Evolutionary conservation across 2,113 vertebrate species (phyloP).

Genomic region (Chlamydotis undulata): DNA sequence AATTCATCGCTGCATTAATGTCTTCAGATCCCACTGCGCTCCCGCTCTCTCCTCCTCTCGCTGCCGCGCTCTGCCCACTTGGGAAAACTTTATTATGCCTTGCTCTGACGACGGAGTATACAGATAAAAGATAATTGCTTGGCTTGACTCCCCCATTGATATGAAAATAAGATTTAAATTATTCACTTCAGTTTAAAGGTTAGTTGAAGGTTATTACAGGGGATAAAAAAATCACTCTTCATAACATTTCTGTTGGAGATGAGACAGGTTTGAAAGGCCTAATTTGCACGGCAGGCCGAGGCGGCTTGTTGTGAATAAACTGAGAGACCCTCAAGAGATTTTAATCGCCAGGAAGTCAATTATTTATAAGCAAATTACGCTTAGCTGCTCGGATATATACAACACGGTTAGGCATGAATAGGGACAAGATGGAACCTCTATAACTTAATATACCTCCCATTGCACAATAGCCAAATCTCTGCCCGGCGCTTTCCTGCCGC

Average conservation of each 20-base stretch:
- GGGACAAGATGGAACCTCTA: slow-evolving; percentile 67
- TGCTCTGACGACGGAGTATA: slow-evolving; percentile 89
- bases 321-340: slow-evolving; percentile 83
- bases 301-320: slow-evolving; percentile 83
- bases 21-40: slow-evolving; percentile 81
- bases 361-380: slow-evolving; percentile 94
- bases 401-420: slow-evolving; percentile 76
- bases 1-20: slow-evolving; percentile 89
- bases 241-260: slow-evolving; percentile 79
- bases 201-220: slow-evolving; percentile 85
- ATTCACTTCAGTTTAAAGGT: slow-evolving; percentile 87
- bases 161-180: slow-evolving; percentile 88
- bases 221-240: slow-evolving; percentile 75
- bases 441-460: slow-evolving; percentile 36
- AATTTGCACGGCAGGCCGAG: slow-evolving; percentile 83
- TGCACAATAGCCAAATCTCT: slow-evolving; percentile 24
- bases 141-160: slow-evolving; percentile 90
- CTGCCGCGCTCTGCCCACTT: slow-evolving; percentile 73
- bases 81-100: slow-evolving; percentile 95
- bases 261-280: slow-evolving; percentile 85
- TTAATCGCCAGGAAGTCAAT: slow-evolving; percentile 87
- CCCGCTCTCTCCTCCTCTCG: slow-evolving; percentile 68
- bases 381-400: slow-evolving; percentile 75
- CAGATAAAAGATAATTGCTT: slow-evolving; percentile 99
- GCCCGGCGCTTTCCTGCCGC: background rate